These are phyloP conservation scores for Brachypteracias leptosomus DNA, from an alignment of 2,113 vertebrate species.

Conservation along the genomic window DNA sequence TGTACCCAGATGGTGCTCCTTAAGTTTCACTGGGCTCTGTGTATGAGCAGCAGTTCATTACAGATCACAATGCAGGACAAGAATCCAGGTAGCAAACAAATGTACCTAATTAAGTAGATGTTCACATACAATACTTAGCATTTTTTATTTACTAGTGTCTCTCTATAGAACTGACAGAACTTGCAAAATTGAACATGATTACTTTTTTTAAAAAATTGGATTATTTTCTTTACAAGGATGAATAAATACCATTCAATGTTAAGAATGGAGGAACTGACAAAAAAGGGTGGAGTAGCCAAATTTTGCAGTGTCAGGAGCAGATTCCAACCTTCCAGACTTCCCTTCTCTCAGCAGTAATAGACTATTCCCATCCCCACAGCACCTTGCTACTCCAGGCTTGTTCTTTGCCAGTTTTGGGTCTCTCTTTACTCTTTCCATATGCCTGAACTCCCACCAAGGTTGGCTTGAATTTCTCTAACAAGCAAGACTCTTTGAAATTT, in stretches of 20 bases:
- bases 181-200: background rate
- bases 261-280: background rate
- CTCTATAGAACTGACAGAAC: background rate
- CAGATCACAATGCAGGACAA: background rate
- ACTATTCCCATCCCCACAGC: background rate
- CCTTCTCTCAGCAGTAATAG: background rate
- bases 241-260: background rate
- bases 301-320: background rate
- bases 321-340: background rate
- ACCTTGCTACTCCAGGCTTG: background rate
- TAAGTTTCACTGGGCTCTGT: slow-evolving; percentile 1
- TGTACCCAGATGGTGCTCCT: slow-evolving; percentile 13
- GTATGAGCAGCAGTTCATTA: background rate
- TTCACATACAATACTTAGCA: background rate
- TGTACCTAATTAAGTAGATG: background rate
- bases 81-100: background rate
- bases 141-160: background rate
- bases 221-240: background rate
- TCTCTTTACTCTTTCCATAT: background rate
- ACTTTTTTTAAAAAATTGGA: background rate
- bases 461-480: background rate
- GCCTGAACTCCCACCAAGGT: background rate
- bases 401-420: background rate
- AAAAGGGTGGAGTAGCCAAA: background rate
- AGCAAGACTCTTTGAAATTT: background rate